These are phyloP conservation scores for Biston betularia DNA, from an alignment of 2,888 invertebrate species.

Conservation along the genomic window DNA sequence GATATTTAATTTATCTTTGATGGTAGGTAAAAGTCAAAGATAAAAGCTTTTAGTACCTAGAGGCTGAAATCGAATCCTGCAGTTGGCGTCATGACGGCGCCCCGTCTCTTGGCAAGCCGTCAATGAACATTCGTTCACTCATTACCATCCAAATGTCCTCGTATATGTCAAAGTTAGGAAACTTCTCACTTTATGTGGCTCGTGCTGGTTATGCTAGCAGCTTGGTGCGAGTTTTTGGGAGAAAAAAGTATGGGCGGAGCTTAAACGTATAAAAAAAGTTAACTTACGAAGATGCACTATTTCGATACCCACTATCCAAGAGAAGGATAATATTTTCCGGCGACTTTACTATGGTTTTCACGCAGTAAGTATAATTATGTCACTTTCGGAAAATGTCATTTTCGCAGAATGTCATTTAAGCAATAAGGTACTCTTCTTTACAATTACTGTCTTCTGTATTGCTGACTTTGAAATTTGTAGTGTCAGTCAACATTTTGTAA, in stretches of 20 bases:
- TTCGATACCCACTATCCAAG: too few relatives aligned
- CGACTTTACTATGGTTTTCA: too few relatives aligned
- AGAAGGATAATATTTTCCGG: too few relatives aligned
- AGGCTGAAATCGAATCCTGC: constrained; percentile 20
- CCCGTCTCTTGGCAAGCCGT: constrained; percentile 52
- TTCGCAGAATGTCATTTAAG: too few relatives aligned
- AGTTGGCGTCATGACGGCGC: constrained; percentile 45
- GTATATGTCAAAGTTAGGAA: constrained; percentile 46
- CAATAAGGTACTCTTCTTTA: too few relatives aligned
- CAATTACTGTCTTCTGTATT: too few relatives aligned
- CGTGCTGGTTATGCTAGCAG: constrained; percentile 25
- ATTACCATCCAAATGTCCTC: constrained; percentile 48
- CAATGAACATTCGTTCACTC: constrained; percentile 49
- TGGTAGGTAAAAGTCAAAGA: constrained; percentile 10
- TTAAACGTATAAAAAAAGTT: too few relatives aligned
- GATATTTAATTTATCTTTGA: not conserved
- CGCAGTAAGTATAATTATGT: too few relatives aligned
- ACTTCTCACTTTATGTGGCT: constrained; percentile 45
- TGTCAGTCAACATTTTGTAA: not conserved
- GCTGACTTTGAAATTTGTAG: too few relatives aligned
- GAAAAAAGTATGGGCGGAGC: too few relatives aligned
- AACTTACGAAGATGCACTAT: too few relatives aligned
- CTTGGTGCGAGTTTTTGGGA: not conserved
- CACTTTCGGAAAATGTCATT: too few relatives aligned
- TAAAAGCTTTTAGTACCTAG: constrained; percentile 26